phyloP scores from a whole-genome alignment of 1,140 invertebrate genomes.

The Delia radicum region DNA sequence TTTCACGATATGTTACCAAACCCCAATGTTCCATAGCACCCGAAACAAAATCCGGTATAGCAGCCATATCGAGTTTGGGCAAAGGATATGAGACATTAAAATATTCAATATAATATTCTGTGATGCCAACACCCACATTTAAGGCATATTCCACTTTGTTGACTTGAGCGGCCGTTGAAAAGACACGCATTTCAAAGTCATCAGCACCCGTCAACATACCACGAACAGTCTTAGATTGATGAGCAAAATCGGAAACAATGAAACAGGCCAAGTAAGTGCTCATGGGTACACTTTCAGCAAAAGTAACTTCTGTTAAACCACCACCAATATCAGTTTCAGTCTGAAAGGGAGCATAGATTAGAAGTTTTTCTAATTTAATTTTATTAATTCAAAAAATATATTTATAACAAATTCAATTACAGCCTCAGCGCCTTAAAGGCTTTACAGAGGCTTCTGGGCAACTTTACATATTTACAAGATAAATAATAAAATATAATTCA shows the following conservation, averaged over 20 bases:
- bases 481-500: no score
- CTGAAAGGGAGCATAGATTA: conserved; percentile 27
- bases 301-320: conserved; percentile 58
- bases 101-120: conserved; percentile 84
- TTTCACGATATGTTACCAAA: conserved; percentile 81
- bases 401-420: no score
- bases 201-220: conserved; percentile 58
- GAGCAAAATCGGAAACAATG: conserved; percentile 85
- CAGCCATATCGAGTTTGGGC: conserved; percentile 87
- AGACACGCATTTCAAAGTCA: conserved; percentile 69
- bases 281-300: conserved; percentile 82
- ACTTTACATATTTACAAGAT: no score
- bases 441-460: no score
- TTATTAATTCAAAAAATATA: no score
- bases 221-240: conserved; percentile 59
- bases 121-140: conserved; percentile 72
- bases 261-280: conserved; percentile 90
- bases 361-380: neutral
- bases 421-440: no score
- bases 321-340: conserved; percentile 36
- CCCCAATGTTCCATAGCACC: conserved; percentile 97
- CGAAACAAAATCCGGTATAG: conserved; percentile 91
- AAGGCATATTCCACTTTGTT: conserved; percentile 80
- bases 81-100: conserved; percentile 85
- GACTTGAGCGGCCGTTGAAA: conserved; percentile 71